A percentile compares a stretch with the other conserved stretches of the same genome.
Evolutionary conservation across 2,113 vertebrate species (phyloP).

Genomic region (Elanoides forficatus): DNA sequence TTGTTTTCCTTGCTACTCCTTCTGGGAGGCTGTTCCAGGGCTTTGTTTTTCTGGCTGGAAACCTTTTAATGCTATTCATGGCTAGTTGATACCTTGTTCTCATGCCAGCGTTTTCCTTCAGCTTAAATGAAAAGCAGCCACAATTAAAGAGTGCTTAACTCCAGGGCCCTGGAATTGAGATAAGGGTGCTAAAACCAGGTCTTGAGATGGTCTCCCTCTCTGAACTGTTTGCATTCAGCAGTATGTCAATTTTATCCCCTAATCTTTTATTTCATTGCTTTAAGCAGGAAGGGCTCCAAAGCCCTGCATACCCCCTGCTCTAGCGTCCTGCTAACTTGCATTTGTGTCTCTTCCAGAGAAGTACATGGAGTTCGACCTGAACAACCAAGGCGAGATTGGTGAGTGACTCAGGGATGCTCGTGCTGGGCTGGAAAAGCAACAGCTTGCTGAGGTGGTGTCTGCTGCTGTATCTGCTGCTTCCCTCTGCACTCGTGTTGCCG

Average conservation of each 20-base stretch:
- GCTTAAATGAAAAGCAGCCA: conserved; percentile 23
- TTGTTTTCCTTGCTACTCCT: conserved; percentile 56
- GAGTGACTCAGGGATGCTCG: conserved; percentile 64
- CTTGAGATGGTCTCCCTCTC: background rate
- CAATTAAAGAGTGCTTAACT: conserved; percentile 38
- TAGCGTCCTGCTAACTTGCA: background rate
- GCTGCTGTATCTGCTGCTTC: background rate
- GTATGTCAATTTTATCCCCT: background rate
- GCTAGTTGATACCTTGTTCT: conserved; percentile 53
- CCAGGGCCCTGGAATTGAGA: background rate
- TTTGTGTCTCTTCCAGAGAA: conserved; percentile 85
- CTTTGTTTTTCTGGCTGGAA: conserved; percentile 56
- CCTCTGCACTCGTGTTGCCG: background rate
- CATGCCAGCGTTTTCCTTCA: conserved; percentile 46
- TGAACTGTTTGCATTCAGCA: background rate
- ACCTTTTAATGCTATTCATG: background rate
- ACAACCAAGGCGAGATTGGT: conserved; percentile 97
- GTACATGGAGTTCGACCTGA: conserved; percentile 97
- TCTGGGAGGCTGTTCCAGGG: conserved; percentile 32
- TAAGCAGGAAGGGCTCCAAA: background rate
- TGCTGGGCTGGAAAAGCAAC: background rate
- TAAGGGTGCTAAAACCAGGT: background rate
- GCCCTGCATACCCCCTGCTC: background rate
- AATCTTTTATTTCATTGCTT: background rate
- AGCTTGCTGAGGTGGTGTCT: background rate